phyloP scores from a whole-genome alignment of 2,888 invertebrate genomes.

The Stenurella melanura region DNA sequence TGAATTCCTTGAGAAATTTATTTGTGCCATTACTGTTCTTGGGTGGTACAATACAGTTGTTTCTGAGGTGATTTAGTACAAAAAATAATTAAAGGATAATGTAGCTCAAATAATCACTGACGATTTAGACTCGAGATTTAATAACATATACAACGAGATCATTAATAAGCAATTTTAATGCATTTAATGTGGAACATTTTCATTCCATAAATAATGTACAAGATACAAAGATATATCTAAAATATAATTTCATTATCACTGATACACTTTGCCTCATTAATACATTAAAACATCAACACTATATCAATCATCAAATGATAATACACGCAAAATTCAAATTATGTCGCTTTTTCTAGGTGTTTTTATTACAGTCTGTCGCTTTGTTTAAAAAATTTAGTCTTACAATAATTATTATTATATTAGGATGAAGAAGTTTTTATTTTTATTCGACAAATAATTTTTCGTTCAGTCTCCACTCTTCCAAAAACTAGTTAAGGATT shows the following conservation, averaged over 20 bases:
- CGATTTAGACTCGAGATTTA: too few species aligned
- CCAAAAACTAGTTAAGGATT: neutral
- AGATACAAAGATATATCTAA: neutral
- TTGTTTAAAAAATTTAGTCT: conserved; percentile 1
- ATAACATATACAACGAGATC: too few species aligned
- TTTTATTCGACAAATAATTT: neutral
- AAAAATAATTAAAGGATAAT: too few species aligned
- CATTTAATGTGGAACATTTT: neutral
- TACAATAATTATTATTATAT: neutral
- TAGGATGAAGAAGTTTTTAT: neutral
- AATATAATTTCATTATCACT: conserved; percentile 15
- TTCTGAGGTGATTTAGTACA: too few species aligned
- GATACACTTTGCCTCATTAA: neutral
- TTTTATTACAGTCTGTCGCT: neutral
- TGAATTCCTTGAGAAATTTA: too few species aligned
- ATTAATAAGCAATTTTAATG: neutral
- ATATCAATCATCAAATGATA: conserved; percentile 8
- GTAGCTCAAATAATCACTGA: too few species aligned
- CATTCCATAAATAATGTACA: neutral
- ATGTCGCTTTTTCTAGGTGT: conserved; percentile 15
- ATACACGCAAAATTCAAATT: conserved; percentile 57
- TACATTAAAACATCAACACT: conserved; percentile 14
- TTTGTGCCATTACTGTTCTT: too few species aligned
- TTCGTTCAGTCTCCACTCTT: too few species aligned
- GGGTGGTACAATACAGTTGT: too few species aligned